phyloP scores from a whole-genome alignment of 2,113 vertebrate species.

The Malurus melanocephalus region DNA sequence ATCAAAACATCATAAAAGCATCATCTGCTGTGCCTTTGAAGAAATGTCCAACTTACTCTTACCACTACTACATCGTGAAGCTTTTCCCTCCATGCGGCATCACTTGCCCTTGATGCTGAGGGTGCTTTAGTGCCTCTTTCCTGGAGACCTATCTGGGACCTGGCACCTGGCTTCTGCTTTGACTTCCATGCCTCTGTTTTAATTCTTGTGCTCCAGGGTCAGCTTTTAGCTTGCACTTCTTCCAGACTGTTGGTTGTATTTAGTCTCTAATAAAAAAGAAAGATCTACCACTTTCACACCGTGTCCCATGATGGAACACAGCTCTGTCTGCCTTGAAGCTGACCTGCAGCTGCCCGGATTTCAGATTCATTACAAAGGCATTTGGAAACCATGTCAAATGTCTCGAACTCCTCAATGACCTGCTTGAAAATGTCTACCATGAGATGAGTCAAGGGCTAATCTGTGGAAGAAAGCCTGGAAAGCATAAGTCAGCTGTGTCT shows the following conservation, averaged over 20 bases:
- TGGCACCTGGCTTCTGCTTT: background rate
- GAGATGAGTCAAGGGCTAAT: slow-evolving; percentile 7
- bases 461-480: background rate
- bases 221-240: background rate
- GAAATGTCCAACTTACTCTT: background rate
- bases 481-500: background rate
- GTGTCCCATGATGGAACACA: background rate
- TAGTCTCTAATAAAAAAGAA: slow-evolving; percentile 34
- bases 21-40: background rate
- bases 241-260: background rate
- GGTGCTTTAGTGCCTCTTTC: background rate
- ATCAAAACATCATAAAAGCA: background rate
- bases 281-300: background rate
- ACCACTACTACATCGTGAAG: rapidly evolving
- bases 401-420: slow-evolving; percentile 4
- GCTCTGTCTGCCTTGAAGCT: background rate
- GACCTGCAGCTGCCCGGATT: background rate
- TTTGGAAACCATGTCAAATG: slow-evolving; percentile 31
- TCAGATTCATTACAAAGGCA: slow-evolving; percentile 20
- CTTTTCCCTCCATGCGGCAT: background rate
- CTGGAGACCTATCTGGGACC: background rate
- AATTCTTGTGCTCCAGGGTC: background rate
- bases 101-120: background rate
- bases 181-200: background rate
- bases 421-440: background rate